These are phyloP conservation scores for Formicarius rufipectus DNA, from an alignment of 2,113 vertebrate genomes.

Conservation along the genomic window DNA sequence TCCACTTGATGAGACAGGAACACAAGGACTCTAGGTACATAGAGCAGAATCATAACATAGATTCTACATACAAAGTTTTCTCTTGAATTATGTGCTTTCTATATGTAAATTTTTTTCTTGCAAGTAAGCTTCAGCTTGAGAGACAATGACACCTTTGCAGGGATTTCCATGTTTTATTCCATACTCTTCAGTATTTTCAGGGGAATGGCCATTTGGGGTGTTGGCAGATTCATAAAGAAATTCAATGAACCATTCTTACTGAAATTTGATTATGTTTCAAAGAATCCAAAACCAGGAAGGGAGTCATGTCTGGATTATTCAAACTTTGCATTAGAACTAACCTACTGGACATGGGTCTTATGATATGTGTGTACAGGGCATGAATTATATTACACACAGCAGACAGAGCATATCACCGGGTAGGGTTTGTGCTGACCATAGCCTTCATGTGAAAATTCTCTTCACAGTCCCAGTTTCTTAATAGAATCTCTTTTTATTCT, in stretches of 20 bases:
- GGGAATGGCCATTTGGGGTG: neutral
- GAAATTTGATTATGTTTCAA: neutral
- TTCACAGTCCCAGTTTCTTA: neutral
- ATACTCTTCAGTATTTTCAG: neutral
- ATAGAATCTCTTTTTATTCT: neutral
- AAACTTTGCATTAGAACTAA: neutral
- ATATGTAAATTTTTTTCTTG: neutral
- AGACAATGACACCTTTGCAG: neutral
- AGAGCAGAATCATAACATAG: neutral
- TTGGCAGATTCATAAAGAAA: neutral
- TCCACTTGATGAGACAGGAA: neutral
- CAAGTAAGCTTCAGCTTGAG: neutral
- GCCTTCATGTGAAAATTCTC: neutral
- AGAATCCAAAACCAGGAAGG: neutral
- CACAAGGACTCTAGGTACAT: neutral
- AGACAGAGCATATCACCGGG: neutral
- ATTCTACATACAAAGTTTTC: neutral
- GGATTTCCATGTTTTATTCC: neutral
- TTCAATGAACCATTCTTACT: neutral
- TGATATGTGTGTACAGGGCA: neutral
- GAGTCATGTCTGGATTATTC: neutral
- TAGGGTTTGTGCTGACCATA: neutral
- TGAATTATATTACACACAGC: fast-evolving
- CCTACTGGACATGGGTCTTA: neutral
- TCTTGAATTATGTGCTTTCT: neutral